These are phyloP conservation scores for Condylura cristata DNA, from an alignment of 2,113 vertebrate species.

Conservation along the genomic window DNA sequence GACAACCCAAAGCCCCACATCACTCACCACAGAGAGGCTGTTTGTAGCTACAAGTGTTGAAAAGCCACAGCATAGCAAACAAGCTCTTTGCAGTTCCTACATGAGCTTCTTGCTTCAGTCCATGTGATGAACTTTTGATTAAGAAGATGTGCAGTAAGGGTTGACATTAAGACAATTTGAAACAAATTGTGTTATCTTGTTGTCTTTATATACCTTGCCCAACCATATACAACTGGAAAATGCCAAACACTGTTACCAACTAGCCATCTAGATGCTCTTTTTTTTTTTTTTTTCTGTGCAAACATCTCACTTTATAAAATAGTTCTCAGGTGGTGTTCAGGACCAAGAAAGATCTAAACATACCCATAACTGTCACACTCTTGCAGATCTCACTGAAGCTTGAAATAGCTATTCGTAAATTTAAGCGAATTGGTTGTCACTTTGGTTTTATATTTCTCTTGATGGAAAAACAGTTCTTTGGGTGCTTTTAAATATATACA, in stretches of 20 bases:
- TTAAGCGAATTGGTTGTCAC: neutral
- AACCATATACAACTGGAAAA: too few species aligned
- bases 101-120: neutral
- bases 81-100: neutral
- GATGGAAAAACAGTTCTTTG: neutral
- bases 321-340: neutral
- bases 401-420: neutral
- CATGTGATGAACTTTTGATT: neutral
- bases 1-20: neutral
- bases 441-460: neutral
- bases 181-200: neutral
- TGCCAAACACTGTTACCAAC: too few species aligned
- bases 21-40: conserved; percentile 10
- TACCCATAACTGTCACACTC: neutral
- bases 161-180: neutral
- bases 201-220: neutral
- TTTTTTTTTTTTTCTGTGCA: neutral
- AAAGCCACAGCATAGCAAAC: neutral
- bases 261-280: neutral
- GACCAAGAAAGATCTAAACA: neutral
- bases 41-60: neutral
- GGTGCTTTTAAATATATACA: neutral
- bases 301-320: neutral
- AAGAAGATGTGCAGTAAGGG: neutral
- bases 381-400: neutral